phyloP scores from a whole-genome alignment of 2,888 invertebrate genomes.

The Glyphotaelius pellucidus region DNA sequence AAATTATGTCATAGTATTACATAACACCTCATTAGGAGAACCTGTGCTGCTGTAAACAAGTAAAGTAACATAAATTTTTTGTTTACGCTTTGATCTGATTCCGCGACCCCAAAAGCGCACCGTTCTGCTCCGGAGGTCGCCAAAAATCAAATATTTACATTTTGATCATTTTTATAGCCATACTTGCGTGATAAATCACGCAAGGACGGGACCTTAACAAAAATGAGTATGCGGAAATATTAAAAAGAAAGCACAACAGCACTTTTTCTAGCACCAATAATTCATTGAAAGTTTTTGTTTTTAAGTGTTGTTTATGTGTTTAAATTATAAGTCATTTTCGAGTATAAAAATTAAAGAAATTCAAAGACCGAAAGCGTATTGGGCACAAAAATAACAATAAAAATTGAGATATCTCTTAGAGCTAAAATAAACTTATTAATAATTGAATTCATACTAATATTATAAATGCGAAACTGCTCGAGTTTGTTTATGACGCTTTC shows the following conservation, averaged over 20 bases:
- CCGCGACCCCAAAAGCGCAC: background rate
- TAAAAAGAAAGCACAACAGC: background rate
- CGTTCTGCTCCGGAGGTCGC: background rate
- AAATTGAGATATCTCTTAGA: no score
- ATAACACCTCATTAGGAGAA: no score
- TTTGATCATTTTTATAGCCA: background rate
- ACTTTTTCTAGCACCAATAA: background rate
- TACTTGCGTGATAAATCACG: background rate
- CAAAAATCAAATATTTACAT: background rate
- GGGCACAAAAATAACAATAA: no score
- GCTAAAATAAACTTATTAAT: no score
- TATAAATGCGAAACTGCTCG: no score
- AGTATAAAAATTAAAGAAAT: background rate
- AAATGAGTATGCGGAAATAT: background rate
- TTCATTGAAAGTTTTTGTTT: background rate
- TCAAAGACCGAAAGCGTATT: no score
- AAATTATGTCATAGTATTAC: no score
- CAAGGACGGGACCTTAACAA: background rate
- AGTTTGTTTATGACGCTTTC: no score
- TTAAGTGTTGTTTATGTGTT: background rate
- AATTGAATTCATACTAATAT: no score
- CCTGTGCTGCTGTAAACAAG: no score
- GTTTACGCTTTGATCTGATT: no score
- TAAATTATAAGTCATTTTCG: background rate
- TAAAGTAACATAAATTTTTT: no score